Evolutionary conservation across 2,888 invertebrate species (phyloP).

Genomic region (Hipparchia sbordonii): DNA sequence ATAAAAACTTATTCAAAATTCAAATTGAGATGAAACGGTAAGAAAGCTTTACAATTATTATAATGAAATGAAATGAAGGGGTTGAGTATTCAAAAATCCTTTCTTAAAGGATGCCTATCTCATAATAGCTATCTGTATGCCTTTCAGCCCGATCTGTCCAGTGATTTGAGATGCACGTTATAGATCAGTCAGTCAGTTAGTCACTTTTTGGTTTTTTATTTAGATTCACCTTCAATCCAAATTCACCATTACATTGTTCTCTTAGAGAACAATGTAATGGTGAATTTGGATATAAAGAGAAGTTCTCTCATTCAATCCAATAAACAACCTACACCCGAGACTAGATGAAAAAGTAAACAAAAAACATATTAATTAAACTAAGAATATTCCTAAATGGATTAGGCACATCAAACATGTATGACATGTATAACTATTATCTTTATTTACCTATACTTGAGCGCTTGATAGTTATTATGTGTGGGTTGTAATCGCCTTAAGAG

Average conservation of each 20-base stretch:
- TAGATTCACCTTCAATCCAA: neutral
- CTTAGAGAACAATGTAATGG: no score
- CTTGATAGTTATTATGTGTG: slow-evolving; percentile 12
- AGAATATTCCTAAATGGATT: slow-evolving; percentile 1
- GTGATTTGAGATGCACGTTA: no score
- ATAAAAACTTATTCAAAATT: neutral
- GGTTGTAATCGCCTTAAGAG: slow-evolving; percentile 25
- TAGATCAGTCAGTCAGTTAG: no score
- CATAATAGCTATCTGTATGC: no score
- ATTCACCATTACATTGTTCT: slow-evolving; percentile 7
- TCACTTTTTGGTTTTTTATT: no score
- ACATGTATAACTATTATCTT: neutral
- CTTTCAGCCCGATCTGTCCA: no score
- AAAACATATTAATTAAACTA: neutral
- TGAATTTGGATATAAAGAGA: no score
- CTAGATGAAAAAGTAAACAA: neutral
- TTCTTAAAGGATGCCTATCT: no score
- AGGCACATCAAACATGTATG: neutral
- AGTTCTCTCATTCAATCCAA: no score
- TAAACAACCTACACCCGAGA: slow-evolving; percentile 1
- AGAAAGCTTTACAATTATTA: neutral
- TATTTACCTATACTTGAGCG: neutral
- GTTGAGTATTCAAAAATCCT: no score
- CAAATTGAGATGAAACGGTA: neutral
- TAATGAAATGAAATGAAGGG: no score